Base-by-base conservation (phyloP, 2,113 vertebrate genomes). In the Plecturocebus donacophilus region DNA sequence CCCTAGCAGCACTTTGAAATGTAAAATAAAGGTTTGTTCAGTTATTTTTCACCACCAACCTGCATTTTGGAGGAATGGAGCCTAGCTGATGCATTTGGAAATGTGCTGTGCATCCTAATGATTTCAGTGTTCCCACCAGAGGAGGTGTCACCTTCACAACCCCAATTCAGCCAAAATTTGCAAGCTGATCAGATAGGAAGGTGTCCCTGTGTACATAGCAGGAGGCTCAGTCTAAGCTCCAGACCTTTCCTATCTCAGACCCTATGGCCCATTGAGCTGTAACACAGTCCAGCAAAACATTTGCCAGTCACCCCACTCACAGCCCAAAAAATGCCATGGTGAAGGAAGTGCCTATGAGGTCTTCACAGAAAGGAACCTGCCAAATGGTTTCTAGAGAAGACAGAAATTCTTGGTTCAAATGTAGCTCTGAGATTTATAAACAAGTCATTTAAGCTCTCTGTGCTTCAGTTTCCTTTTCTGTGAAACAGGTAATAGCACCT, bases 121-220 rank as follows among this genome's bases (percentile, higher is more conserved):
- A 5, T 30, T 40, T 87, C 38, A 12, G 75, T 14, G 40, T 93
- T 95, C 38, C 93, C 91, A 80, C 58, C 80, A 95, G 38, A 58
- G 58, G 21, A 93, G 27, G 16, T 93, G 49, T 96, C 96, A 98
- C 96, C 80, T 97, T 98, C 96, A 98, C 80, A 93, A 77, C 27
- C 86, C 95, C 87, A 95, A 97, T 94, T 83, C 56, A 87, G 77
- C 25, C 11, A 11, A 96, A 91, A 94, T 21, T 81, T 80, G 58
- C 70, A 96, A 93, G 52, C 80, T 96, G 87, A 93, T 97, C 87
- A 90, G 79, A 91, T 38, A 84, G 47, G 71, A 71, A 42, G 77
- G 47, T 58, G 9, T 58, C 20, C 61, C 75, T 81, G 3, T 58
- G 17, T 79, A 56, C n/a, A 58, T 38, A 52, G 80, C 42, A 77